Conservation (phyloP, 2,888 invertebrate genomes). For the Thysanoteuthis rhombus region DNA sequence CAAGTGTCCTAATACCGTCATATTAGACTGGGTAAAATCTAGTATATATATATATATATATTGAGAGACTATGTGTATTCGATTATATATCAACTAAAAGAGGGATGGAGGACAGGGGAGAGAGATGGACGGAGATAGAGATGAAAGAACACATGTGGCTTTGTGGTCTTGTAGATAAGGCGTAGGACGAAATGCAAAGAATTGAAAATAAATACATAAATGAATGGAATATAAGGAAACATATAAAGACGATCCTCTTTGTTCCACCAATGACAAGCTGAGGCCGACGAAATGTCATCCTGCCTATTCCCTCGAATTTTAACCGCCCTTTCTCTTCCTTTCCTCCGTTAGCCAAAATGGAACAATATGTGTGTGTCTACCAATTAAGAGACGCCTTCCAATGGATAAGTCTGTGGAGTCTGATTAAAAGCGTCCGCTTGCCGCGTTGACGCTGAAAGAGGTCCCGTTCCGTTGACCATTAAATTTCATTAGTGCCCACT, state of each 20-base stretch:
- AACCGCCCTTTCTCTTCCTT: background rate
- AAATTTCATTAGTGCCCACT: slow-evolving; percentile 22
- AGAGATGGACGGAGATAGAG: too few relatives aligned
- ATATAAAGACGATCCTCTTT: background rate
- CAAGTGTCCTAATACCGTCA: too few relatives aligned
- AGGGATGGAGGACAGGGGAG: too few relatives aligned
- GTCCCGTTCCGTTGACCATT: background rate
- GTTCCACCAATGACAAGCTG: background rate
- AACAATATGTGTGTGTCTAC: background rate
- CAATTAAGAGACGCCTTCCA: background rate
- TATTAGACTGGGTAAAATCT: too few relatives aligned
- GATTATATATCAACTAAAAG: too few relatives aligned
- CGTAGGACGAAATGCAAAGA: too few relatives aligned
- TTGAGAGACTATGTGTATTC: too few relatives aligned
- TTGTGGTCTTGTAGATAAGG: too few relatives aligned
- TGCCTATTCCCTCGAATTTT: background rate
- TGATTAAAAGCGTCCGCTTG: slow-evolving; percentile 14
- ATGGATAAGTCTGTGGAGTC: background rate
- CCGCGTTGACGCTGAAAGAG: background rate
- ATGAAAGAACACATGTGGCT: too few relatives aligned
- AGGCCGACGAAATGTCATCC: background rate
- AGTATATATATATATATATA: too few relatives aligned
- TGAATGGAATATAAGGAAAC: background rate
- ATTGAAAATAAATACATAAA: background rate
- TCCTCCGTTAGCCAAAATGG: background rate